These are phyloP conservation scores for Zootoca vivipara DNA, from an alignment of 2,113 vertebrate species.

Conservation along the genomic window DNA sequence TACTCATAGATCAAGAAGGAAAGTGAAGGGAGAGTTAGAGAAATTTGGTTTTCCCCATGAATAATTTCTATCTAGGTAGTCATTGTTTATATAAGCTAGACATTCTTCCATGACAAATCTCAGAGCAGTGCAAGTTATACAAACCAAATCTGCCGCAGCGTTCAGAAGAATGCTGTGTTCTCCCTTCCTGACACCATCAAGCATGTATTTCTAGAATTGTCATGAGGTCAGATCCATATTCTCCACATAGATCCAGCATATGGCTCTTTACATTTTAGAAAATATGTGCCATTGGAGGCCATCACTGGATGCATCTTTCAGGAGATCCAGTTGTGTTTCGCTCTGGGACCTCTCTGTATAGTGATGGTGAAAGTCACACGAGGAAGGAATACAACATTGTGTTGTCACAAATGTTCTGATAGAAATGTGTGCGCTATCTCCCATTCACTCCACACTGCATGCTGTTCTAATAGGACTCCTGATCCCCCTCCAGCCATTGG, in stretches of 20 bases:
- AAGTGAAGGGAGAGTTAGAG: neutral
- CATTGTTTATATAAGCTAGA: neutral
- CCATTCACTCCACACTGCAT: too few relatives aligned
- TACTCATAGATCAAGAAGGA: slow-evolving; percentile 4
- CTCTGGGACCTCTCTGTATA: neutral
- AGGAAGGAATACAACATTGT: too few relatives aligned
- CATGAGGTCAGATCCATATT: neutral
- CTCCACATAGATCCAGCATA: neutral
- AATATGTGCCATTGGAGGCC: neutral
- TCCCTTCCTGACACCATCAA: neutral
- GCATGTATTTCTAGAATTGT: neutral
- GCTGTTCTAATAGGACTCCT: too few relatives aligned
- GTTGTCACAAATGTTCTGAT: too few relatives aligned
- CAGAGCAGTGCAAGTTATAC: neutral
- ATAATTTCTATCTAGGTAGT: neutral
- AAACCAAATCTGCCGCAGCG: neutral
- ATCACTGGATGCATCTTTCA: neutral
- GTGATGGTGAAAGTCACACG: neutral
- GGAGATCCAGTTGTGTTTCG: neutral
- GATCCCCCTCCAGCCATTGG: too few relatives aligned
- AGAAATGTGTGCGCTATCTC: too few relatives aligned
- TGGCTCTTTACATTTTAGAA: neutral
- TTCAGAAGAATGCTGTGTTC: neutral
- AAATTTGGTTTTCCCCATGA: neutral
- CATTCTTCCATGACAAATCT: neutral